phyloP scores from a whole-genome alignment of 2,888 invertebrate species.

The Caenorhabditis doughertyi region DNA sequence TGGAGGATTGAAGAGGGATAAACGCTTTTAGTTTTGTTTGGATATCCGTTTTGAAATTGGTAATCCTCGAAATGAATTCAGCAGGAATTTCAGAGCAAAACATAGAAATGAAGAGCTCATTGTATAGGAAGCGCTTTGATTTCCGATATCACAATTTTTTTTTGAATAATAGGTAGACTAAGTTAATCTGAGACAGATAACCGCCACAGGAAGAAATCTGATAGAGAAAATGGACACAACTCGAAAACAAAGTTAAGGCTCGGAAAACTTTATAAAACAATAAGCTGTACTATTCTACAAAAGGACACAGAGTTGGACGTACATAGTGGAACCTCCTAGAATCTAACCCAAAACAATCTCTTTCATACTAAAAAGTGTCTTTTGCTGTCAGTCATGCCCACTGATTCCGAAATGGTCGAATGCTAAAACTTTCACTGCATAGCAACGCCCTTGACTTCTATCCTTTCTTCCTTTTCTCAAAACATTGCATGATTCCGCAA shows the following conservation, averaged over 20 bases:
- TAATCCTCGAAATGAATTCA: background rate
- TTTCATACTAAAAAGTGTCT: slow-evolving; percentile 8
- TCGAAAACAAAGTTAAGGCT: no score
- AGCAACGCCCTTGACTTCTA: slow-evolving; percentile 55
- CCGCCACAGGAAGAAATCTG: no score
- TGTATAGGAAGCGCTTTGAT: no score
- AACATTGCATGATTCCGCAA: slow-evolving; percentile 19
- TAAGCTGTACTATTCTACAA: no score
- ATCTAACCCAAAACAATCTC: slow-evolving; percentile 16
- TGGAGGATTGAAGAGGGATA: slow-evolving; percentile 13
- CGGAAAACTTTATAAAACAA: no score
- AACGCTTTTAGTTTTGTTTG: slow-evolving; percentile 47
- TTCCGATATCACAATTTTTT: no score
- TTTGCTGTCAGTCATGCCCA: slow-evolving; percentile 45
- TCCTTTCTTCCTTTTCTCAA: background rate
- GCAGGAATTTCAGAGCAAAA: background rate
- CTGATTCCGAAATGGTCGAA: slow-evolving; percentile 53
- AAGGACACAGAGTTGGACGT: no score
- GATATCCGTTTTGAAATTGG: slow-evolving; percentile 20
- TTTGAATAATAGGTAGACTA: no score
- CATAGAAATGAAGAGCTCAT: background rate
- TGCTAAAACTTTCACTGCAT: slow-evolving; percentile 54
- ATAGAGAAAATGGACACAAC: no score
- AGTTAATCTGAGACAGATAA: no score
- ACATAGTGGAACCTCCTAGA: slow-evolving; percentile 30